phyloP scores from a whole-genome alignment of 2,888 invertebrate genomes.

The Netelia fuscicornis region DNA sequence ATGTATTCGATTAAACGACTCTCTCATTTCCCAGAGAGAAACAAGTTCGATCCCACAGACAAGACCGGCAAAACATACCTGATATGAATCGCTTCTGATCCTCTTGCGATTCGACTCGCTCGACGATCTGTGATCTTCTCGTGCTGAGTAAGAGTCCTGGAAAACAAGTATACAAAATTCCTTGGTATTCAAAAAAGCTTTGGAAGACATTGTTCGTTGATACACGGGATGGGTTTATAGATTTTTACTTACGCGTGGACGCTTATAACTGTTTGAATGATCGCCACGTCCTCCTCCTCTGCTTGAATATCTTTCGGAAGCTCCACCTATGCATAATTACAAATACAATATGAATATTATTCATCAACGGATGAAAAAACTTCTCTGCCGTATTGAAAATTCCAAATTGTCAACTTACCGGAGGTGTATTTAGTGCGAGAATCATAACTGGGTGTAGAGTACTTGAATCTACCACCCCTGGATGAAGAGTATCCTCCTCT shows the following conservation, averaged over 20 bases:
- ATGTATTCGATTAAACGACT: constrained; percentile 26
- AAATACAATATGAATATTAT: neutral
- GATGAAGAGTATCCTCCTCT: constrained; percentile 82
- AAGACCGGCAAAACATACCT: constrained; percentile 76
- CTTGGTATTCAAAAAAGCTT: too few species aligned
- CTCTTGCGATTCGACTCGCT: constrained; percentile 81
- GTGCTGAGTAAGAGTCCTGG: constrained; percentile 81
- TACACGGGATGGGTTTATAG: neutral
- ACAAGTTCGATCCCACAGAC: constrained; percentile 18
- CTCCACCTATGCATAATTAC: constrained; percentile 65
- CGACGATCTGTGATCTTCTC: constrained; percentile 82
- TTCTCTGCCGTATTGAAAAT: neutral
- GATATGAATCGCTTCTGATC: constrained; percentile 82
- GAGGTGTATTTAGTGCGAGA: constrained; percentile 81
- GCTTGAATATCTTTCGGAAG: constrained; percentile 81
- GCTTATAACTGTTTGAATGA: constrained; percentile 81
- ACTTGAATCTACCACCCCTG: constrained; percentile 81
- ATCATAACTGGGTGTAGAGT: constrained; percentile 80
- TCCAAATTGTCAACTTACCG: constrained; percentile 71
- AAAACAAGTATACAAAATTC: neutral
- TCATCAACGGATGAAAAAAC: too few species aligned
- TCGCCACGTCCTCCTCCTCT: constrained; percentile 81
- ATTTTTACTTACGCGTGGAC: constrained; percentile 79
- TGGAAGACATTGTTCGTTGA: neutral
- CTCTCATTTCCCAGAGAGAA: constrained; percentile 20